Conservation (phyloP, 2,113 vertebrate genomes). For the Corvus hawaiiensis region DNA sequence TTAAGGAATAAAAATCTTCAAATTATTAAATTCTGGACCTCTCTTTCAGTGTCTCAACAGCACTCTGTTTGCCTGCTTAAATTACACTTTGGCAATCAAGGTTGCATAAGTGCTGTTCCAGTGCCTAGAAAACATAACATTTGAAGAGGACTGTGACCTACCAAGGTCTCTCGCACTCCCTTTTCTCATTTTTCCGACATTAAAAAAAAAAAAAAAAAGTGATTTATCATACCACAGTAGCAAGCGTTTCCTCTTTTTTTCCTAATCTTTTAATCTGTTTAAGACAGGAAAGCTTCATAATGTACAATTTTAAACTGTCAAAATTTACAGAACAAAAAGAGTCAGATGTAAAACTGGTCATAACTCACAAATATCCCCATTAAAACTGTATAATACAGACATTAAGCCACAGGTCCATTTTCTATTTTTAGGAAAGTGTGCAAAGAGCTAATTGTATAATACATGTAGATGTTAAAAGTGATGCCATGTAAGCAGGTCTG, state of each 20-base stretch:
- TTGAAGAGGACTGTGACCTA: background rate
- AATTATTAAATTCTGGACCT: background rate
- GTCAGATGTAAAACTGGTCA: constrained; percentile 35
- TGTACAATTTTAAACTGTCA: constrained; percentile 41
- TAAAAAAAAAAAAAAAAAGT: background rate
- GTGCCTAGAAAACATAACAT: background rate
- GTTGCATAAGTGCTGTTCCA: background rate
- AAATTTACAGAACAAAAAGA: constrained; percentile 43
- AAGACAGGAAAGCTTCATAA: constrained; percentile 55
- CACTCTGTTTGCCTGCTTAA: background rate
- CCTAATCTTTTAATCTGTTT: constrained; percentile 60
- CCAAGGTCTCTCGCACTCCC: background rate
- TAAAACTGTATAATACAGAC: constrained; percentile 30
- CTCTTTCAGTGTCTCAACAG: background rate
- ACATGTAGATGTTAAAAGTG: constrained; percentile 50
- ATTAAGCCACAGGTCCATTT: constrained; percentile 23
- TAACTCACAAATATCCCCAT: constrained; percentile 50
- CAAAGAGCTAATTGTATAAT: constrained; percentile 41
- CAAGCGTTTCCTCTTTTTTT: background rate
- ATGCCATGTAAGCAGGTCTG: constrained; percentile 25
- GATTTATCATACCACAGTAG: background rate
- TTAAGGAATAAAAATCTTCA: background rate
- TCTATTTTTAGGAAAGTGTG: constrained; percentile 58
- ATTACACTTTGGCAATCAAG: background rate
- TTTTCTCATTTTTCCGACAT: background rate